Base-by-base conservation (phyloP, 2,113 vertebrate species). In the Enhydra lutris region DNA sequence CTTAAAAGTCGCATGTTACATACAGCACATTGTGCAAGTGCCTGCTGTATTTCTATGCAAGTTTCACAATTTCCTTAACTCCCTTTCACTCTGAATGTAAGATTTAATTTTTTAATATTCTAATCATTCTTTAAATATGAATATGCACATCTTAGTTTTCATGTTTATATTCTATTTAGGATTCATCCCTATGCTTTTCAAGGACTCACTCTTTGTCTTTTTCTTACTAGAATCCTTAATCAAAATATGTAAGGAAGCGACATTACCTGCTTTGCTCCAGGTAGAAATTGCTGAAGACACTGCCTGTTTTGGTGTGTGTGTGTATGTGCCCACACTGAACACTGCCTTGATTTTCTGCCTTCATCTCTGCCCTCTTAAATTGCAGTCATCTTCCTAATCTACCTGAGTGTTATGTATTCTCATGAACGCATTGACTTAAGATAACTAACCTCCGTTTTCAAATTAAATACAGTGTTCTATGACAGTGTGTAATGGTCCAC, bases 311-410 rank as follows among this genome's bases (percentile, higher is more conserved):
- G 1, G 15, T 74, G n/a, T n/a, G 45, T n/a, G 45, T n/a, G 18
- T 29, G 21, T 45, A 17, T 36, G 10, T 45, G 3, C 47, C 24
- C 61, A 52, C 18, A 34, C 1, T 57, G 20, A 63, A 90, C 52
- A 36, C 26, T 59, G 36, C 21, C 84, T 84, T 63, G 18, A 57
- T 95, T 91, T 81, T 39, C 55, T 86, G 79, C 26, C 55, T 93
- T 96, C 42, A 80, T 92, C 84, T 98, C 55, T 71, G 65, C 42
- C 50, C 34, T 92, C 45, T 92, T 93, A 85, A 96, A 55, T n/a
- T 91, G 29, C 34, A 69, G 23, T 79, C 34, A 26, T 93, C 73
- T 42, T 88, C 45, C 45, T 91, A 45, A 67, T 45, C 59, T 89
- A 34, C 24, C 52, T 86, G 15, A 65, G 57, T 82, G 17, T 65